These are phyloP conservation scores for Trichosurus vulpecula DNA, from an alignment of 2,797 vertebrate genomes.

Conservation along the genomic window DNA sequence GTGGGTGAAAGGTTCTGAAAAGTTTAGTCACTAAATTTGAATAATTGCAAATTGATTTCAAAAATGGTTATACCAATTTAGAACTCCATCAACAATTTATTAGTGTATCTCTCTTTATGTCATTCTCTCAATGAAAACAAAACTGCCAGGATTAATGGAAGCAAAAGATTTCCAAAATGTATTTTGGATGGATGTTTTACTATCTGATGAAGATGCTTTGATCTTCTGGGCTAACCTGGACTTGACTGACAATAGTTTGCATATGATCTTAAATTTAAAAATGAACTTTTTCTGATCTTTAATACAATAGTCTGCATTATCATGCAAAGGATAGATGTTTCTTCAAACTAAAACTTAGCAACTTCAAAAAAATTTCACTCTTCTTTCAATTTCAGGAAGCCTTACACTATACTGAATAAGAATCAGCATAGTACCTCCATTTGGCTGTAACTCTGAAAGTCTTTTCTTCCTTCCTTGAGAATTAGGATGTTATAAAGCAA, in stretches of 20 bases:
- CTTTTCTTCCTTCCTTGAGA: neutral
- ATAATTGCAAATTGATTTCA: neutral
- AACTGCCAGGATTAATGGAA: neutral
- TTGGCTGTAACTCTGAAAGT: neutral
- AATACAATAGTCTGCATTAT: neutral
- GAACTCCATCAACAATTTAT: neutral
- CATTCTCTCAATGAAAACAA: no score
- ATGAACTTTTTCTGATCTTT: neutral
- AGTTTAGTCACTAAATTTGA: neutral
- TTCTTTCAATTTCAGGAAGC: neutral
- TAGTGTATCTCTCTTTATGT: neutral
- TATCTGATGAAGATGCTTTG: neutral
- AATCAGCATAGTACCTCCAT: neutral
- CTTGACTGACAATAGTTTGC: neutral
- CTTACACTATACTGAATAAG: neutral
- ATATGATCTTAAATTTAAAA: neutral
- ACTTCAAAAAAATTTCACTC: neutral
- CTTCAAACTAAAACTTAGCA: neutral
- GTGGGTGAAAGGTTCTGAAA: neutral
- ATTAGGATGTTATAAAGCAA: neutral
- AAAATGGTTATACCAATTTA: no score
- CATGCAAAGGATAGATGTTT: neutral
- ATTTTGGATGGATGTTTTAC: no score
- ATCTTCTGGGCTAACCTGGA: neutral
- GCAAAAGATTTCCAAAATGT: neutral